These are phyloP conservation scores for Adelphocoris suturalis DNA, from an alignment of 2,888 invertebrate species.

Conservation along the genomic window DNA sequence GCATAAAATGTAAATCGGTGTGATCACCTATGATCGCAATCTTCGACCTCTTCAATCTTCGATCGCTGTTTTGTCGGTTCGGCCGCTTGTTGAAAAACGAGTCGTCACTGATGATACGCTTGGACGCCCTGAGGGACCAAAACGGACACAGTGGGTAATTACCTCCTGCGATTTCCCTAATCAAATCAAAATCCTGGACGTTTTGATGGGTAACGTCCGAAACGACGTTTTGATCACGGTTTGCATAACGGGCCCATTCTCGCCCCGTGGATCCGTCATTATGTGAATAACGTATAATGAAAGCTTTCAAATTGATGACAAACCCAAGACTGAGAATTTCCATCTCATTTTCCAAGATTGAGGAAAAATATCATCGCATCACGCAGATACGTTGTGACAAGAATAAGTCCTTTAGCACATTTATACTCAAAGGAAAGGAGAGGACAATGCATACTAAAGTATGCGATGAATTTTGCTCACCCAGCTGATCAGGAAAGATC, in stretches of 20 bases:
- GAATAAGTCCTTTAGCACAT: no score
- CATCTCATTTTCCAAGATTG: no score
- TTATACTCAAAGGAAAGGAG: no score
- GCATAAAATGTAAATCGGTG: not conserved
- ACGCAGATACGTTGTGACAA: no score
- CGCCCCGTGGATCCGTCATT: not conserved
- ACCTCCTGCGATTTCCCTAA: constrained; percentile 15
- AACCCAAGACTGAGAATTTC: no score
- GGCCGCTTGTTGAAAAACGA: not conserved
- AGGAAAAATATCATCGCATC: no score
- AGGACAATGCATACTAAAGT: no score
- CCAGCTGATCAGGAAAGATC: no score
- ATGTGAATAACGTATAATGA: no score
- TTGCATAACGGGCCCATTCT: not conserved
- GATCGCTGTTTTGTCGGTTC: constrained; percentile 9
- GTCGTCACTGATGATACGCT: constrained; percentile 21
- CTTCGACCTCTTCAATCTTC: not conserved
- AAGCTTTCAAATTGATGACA: no score
- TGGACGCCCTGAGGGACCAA: not conserved
- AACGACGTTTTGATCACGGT: constrained; percentile 17
- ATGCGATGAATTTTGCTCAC: no score
- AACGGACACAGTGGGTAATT: not conserved
- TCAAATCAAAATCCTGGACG: constrained; percentile 18
- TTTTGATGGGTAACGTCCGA: not conserved
- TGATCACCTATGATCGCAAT: not conserved